phyloP scores from a whole-genome alignment of 2,888 invertebrate genomes.

The Alcis repandata region DNA sequence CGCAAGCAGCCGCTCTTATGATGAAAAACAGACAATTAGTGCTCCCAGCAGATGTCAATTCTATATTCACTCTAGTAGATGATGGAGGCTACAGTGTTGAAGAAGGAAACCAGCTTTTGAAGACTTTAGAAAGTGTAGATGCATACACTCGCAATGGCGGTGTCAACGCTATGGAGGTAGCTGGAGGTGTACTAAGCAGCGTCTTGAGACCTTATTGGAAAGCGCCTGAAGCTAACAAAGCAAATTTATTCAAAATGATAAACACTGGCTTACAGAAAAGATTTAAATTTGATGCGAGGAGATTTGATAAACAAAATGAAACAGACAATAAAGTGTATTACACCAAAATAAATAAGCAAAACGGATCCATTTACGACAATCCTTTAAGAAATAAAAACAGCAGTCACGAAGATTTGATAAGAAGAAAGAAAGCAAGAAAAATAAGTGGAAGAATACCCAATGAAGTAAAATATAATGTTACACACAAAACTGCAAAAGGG shows the following conservation, averaged over 20 bases:
- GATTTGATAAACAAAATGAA: not conserved
- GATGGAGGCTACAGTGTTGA: not conserved
- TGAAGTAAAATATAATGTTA: not conserved
- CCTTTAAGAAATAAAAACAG: not conserved
- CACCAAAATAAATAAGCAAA: too few species aligned
- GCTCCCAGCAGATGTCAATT: too few species aligned
- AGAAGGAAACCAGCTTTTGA: not conserved
- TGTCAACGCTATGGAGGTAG: not conserved
- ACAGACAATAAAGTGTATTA: not conserved
- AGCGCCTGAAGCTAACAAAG: not conserved
- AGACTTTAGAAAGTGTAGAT: not conserved
- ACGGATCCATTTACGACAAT: not conserved
- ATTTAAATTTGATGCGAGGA: not conserved
- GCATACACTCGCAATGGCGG: not conserved
- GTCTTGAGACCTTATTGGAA: not conserved
- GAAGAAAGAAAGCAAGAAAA: too few species aligned
- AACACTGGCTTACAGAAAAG: not conserved
- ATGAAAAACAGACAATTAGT: too few species aligned
- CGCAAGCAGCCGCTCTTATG: too few species aligned
- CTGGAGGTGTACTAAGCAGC: not conserved
- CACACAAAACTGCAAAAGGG: not conserved
- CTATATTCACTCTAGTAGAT: not conserved
- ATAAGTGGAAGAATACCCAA: not conserved
- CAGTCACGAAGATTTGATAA: not conserved
- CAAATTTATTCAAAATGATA: not conserved